These are phyloP conservation scores for Parnassius orleans DNA, from an alignment of 2,888 invertebrate species.

Conservation along the genomic window DNA sequence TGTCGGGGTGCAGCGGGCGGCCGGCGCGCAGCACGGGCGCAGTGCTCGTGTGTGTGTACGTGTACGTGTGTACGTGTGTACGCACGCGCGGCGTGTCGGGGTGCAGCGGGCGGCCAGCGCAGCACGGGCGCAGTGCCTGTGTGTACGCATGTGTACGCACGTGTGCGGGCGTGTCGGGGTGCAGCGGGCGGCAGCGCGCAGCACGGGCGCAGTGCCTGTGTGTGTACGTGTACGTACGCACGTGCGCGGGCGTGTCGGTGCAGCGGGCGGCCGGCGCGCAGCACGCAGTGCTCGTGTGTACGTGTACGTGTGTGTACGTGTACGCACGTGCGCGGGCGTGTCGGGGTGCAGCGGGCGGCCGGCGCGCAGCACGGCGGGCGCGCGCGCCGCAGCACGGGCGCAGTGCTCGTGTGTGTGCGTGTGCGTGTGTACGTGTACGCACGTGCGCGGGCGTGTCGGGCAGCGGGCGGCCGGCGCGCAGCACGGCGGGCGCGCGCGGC, in stretches of 20 bases:
- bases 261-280: slow-evolving; percentile 80
- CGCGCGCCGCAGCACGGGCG: slow-evolving; percentile 88
- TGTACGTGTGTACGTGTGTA: slow-evolving; percentile 19
- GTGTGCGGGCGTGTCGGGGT: slow-evolving; percentile 30
- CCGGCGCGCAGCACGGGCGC: slow-evolving; percentile 89
- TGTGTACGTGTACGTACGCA: slow-evolving; percentile 45
- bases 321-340: slow-evolving; percentile 44
- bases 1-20: slow-evolving; percentile 84
- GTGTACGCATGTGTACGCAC: slow-evolving; percentile 82
- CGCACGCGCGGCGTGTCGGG: slow-evolving; percentile 37
- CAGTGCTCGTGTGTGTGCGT: slow-evolving; percentile 38
- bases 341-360: slow-evolving; percentile 55
- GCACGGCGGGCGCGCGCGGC: slow-evolving; percentile 91
- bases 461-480: slow-evolving; percentile 90
- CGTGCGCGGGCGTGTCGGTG: slow-evolving; percentile 70
- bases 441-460: neutral
- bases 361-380: slow-evolving; percentile 46
- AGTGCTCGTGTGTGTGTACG: slow-evolving; percentile 65
- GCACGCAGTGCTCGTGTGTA: slow-evolving; percentile 79
- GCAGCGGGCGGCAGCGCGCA: slow-evolving; percentile 83
- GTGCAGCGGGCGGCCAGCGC: slow-evolving; percentile 74
- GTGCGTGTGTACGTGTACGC: neutral
- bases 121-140: slow-evolving; percentile 81
- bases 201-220: slow-evolving; percentile 78
- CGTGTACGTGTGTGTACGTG: slow-evolving; percentile 2